Base-by-base conservation (phyloP, 2,888 invertebrate genomes). In the Latrodectus elegans region DNA sequence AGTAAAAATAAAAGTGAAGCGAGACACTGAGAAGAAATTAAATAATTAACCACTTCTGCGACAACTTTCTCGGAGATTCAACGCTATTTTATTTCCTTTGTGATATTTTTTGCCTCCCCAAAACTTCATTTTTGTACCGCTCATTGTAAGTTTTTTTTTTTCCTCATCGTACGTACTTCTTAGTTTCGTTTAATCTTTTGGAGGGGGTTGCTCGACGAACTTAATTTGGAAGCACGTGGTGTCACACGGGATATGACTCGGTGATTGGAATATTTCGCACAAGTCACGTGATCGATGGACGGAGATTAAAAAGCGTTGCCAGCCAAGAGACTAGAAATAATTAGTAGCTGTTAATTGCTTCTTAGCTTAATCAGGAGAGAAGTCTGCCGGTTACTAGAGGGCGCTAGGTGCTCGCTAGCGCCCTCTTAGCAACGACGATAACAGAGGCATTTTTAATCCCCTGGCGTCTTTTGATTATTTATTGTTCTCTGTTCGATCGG, bases 301-400 rank as follows among this genome's bases (percentile, higher is more conserved):
- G 81, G 86, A 76, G 76, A 76, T 76, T 87, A 76, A 87, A 81
- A 87, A 87, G 77, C 76, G 65, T 71, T 12, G 60, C 12, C 86
- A 81, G 76, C 81, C 75, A 72, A 80, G 85, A 87, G 86, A 81
- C 80, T 73, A 64, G 86, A 81, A 87, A 87, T 87, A 87, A 87
- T 87, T 87, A 87, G 86, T 87, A 76, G 81, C 86, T 81, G 86
- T 87, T 87, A 87, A 87, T 87, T 87, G 86, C 86, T 87, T 87
- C 86, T 87, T 87, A 81, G 76, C 86, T 87, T 87, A 87, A 87
- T 87, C 86, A 87, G 80, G 80, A 73, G 55, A 71, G 68, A 49
- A 87, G 77, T 73, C 81, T 55, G 55, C 81, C 72, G 81, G 76
- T 76, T 60, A 67, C 65, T 67, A 71, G 81, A 49, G 52, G 80